These are phyloP conservation scores for Nipponacmea schrenckii DNA, from an alignment of 2,888 invertebrate species.

Conservation along the genomic window DNA sequence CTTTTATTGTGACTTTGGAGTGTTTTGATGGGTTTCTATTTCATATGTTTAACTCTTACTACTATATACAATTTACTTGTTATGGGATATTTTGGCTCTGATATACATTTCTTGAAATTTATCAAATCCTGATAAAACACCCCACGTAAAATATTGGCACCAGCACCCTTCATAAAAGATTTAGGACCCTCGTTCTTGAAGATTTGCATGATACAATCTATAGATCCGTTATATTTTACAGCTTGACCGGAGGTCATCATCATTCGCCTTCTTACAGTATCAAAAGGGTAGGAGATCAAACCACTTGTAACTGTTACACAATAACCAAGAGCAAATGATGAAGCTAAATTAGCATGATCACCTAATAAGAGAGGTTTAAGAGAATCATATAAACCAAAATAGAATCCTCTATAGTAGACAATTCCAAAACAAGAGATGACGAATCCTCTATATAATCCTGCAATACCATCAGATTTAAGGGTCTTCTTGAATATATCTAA, in stretches of 20 bases:
- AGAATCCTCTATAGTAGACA: conserved; percentile 68
- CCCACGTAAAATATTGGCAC: conserved; percentile 67
- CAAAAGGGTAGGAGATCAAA: conserved; percentile 95
- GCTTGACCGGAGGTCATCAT: conserved; percentile 90
- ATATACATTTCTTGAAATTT: conserved; percentile 63
- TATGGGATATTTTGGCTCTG: neutral
- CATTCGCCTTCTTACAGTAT: conserved; percentile 92
- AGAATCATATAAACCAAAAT: conserved; percentile 69
- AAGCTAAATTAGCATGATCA: conserved; percentile 55
- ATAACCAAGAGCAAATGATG: conserved; percentile 64
- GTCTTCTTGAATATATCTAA: conserved; percentile 67
- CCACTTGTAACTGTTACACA: conserved; percentile 87
- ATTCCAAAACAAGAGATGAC: conserved; percentile 68
- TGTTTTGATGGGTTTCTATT: too few species aligned
- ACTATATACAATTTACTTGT: too few species aligned
- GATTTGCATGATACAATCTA: conserved; percentile 92
- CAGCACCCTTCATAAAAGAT: conserved; percentile 90
- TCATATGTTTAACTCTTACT: too few species aligned
- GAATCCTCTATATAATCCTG: conserved; percentile 68
- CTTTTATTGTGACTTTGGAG: too few species aligned
- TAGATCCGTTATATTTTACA: conserved; percentile 78
- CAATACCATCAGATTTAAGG: conserved; percentile 63
- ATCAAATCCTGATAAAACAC: conserved; percentile 68
- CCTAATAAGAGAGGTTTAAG: conserved; percentile 66
- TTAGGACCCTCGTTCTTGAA: conserved; percentile 81